Conservation (phyloP, 1,140 invertebrate species). For the Parasteatoda tepidariorum region DNA sequence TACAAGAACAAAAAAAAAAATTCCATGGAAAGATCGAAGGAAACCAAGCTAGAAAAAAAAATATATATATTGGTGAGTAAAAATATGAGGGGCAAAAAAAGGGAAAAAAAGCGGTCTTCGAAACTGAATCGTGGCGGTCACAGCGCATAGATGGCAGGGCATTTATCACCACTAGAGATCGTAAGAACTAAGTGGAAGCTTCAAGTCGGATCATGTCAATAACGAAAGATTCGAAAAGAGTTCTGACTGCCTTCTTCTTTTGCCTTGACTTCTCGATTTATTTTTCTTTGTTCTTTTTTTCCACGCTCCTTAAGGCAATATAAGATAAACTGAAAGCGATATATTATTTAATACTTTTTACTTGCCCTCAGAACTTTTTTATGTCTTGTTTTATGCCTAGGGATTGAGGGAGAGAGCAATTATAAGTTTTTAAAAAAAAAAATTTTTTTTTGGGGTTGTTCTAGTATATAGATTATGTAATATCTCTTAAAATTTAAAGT, state of each 20-base stretch:
- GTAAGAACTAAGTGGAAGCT: conserved; percentile 19
- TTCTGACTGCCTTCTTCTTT: background rate
- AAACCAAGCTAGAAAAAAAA: background rate
- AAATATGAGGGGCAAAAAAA: background rate
- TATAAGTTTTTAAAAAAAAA: no score
- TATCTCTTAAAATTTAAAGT: no score
- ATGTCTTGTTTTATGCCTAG: no score
- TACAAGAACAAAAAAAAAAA: background rate
- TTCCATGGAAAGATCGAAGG: background rate
- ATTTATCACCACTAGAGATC: conserved; percentile 38
- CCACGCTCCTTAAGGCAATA: no score
- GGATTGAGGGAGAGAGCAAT: no score
- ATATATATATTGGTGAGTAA: background rate
- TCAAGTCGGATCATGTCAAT: conserved; percentile 51
- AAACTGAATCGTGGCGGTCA: conserved; percentile 20
- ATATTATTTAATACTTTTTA: no score
- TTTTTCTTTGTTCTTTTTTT: background rate
- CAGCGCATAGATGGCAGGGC: conserved; percentile 23
- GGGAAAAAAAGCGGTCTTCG: background rate
- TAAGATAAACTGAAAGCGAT: no score
- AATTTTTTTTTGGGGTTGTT: no score
- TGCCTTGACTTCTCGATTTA: background rate
- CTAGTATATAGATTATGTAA: no score
- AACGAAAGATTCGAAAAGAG: conserved; percentile 19
- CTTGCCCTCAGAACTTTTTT: no score